phyloP scores from a whole-genome alignment of 2,797 vertebrate species.

The Cuniculus paca region DNA sequence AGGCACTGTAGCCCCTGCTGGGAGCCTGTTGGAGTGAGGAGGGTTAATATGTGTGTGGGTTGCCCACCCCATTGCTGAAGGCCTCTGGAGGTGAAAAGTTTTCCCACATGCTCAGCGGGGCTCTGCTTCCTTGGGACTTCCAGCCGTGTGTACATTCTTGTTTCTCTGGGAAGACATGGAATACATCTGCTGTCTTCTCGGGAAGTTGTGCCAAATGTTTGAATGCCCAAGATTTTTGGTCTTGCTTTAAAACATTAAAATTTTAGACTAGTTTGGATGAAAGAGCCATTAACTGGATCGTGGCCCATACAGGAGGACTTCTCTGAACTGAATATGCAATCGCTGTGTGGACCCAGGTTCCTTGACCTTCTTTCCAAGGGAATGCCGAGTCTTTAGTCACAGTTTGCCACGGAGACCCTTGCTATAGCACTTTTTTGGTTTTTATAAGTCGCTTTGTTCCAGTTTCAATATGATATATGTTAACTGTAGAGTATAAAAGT shows the following conservation, averaged over 20 bases:
- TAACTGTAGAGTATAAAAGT: neutral
- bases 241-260: slow-evolving; percentile 58
- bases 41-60: neutral
- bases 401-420: neutral
- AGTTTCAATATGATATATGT: neutral
- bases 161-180: slow-evolving; percentile 50
- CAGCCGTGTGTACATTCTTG: neutral
- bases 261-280: slow-evolving; percentile 37
- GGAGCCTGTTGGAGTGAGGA: neutral
- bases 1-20: too few species aligned
- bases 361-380: neutral
- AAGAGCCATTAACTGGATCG: slow-evolving; percentile 32
- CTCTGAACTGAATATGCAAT: neutral
- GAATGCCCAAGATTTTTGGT: slow-evolving; percentile 38
- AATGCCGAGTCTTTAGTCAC: neutral
- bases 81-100: neutral
- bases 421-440: neutral
- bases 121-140: neutral
- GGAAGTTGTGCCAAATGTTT: slow-evolving; percentile 29
- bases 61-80: neutral
- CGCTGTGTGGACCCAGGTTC: neutral
- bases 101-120: neutral
- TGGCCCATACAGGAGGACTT: neutral
- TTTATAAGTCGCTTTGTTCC: neutral
- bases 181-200: slow-evolving; percentile 49